phyloP scores from a whole-genome alignment of 2,797 vertebrate species.

The Muscicapa striata region DNA sequence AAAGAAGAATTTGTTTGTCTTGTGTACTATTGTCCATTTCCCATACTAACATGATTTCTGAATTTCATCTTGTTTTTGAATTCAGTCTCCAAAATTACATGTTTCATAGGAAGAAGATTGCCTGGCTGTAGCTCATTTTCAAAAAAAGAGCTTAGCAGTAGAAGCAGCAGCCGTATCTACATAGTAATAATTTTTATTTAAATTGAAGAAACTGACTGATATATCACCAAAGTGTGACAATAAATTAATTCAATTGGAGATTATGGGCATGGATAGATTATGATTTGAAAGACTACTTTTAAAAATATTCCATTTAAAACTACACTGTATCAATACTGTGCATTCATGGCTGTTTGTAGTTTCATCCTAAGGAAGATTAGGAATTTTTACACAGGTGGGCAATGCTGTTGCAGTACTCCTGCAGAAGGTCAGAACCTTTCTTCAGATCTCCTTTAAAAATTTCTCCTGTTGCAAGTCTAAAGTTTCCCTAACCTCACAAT shows the following conservation, averaged over 20 bases:
- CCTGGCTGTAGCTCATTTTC: background rate
- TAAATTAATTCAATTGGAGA: background rate
- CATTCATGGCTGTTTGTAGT: background rate
- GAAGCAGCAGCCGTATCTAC: background rate
- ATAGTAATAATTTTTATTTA: background rate
- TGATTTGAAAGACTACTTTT: background rate
- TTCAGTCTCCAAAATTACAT: background rate
- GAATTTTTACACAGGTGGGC: background rate
- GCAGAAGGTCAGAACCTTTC: background rate
- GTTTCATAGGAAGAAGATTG: background rate
- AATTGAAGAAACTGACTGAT: background rate
- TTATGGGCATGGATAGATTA: background rate
- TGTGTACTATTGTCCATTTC: background rate
- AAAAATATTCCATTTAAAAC: background rate
- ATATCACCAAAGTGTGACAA: background rate
- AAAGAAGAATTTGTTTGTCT: background rate
- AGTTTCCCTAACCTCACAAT: background rate
- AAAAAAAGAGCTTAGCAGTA: background rate
- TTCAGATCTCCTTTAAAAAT: background rate
- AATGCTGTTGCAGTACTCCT: background rate
- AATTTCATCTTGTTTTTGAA: background rate
- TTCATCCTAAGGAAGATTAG: background rate
- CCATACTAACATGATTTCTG: background rate
- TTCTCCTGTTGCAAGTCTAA: background rate
- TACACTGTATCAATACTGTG: too few relatives aligned